Conservation (phyloP, 2,888 invertebrate genomes). For the Erebia epiphron region DNA sequence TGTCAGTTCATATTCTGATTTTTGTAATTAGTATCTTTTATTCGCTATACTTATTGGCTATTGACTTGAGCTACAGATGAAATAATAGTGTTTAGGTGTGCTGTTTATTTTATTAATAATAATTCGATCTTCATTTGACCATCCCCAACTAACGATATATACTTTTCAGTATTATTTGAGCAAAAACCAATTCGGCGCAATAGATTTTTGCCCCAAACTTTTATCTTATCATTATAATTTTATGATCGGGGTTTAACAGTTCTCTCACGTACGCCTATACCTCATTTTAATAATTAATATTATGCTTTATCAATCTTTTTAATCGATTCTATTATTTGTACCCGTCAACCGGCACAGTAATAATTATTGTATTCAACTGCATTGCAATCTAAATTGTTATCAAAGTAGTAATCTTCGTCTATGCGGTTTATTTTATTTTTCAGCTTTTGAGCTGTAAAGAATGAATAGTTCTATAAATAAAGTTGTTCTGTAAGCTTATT, state of each 20-base stretch:
- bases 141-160: not conserved
- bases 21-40: too few species aligned
- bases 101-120: not conserved
- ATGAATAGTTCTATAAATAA: constrained; percentile 21
- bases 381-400: not conserved
- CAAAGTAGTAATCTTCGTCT: not conserved
- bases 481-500: constrained; percentile 28
- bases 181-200: constrained; percentile 2
- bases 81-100: too few species aligned
- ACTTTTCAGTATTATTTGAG: not conserved
- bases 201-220: not conserved
- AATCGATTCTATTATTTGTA: not conserved
- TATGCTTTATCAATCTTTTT: not conserved
- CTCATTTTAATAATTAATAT: not conserved
- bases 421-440: not conserved
- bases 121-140: not conserved
- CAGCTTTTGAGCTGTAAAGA: not conserved
- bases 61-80: too few species aligned
- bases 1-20: not conserved
- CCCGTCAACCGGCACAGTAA: too few species aligned
- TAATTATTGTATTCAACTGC: not conserved
- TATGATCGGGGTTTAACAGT: not conserved
- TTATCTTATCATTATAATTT: not conserved
- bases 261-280: not conserved
- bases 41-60: too few species aligned